Evolutionary conservation across 2,797 vertebrate species (phyloP).

Genomic region (Decapterus maruadsi): DNA sequence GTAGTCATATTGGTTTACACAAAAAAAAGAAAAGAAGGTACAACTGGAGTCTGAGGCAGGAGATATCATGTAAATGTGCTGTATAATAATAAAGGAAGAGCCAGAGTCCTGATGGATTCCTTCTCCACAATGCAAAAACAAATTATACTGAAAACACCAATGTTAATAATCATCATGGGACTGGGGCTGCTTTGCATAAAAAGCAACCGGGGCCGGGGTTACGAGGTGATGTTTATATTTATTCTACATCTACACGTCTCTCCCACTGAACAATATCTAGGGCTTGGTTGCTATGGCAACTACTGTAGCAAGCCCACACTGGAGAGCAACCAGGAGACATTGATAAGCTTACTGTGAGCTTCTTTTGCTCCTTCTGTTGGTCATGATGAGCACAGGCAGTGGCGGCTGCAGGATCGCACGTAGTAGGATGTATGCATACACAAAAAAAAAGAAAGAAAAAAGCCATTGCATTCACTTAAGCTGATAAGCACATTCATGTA

Average conservation of each 20-base stretch:
- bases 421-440: too few relatives aligned
- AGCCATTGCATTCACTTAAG: background rate
- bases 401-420: constrained; percentile 18
- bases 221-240: constrained; percentile 66
- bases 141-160: background rate
- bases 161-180: background rate
- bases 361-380: constrained; percentile 73
- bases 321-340: constrained; percentile 73
- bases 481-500: background rate
- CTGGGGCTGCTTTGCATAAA: constrained; percentile 36
- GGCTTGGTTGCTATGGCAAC: constrained; percentile 83
- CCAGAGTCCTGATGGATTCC: too few relatives aligned
- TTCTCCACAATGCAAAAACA: constrained; percentile 2
- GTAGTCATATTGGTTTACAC: background rate
- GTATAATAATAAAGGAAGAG: background rate
- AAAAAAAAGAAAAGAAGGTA: background rate
- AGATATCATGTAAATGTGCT: background rate
- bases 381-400: constrained; percentile 37
- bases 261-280: constrained; percentile 62
- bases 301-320: constrained; percentile 69
- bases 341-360: constrained; percentile 80
- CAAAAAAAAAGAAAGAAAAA: constrained; percentile 8
- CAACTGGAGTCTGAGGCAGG: background rate
- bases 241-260: constrained; percentile 51
- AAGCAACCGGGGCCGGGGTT: constrained; percentile 22